Evolutionary conservation across 2,888 invertebrate genomes (phyloP).

Genomic region (Andrena minutula): DNA sequence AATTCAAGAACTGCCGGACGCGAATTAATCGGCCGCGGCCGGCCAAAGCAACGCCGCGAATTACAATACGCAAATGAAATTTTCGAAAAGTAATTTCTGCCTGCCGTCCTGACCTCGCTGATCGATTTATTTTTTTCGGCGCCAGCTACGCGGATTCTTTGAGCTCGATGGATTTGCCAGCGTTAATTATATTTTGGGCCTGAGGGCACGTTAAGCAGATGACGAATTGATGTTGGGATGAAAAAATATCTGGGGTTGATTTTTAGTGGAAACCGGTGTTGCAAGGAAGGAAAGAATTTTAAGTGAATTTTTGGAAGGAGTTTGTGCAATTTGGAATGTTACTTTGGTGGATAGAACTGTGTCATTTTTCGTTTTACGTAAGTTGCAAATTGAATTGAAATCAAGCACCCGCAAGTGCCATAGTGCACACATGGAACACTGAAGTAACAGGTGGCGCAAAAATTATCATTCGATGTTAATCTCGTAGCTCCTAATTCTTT

Average conservation of each 20-base stretch:
- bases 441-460: too few relatives aligned
- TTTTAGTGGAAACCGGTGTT: background rate
- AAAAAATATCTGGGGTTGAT: background rate
- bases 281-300: background rate
- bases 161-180: background rate
- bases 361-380: too few relatives aligned
- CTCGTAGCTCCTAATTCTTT: too few relatives aligned
- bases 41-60: slow-evolving; percentile 19
- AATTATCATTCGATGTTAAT: too few relatives aligned
- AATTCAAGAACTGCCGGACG: slow-evolving; percentile 39
- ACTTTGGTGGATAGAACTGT: too few relatives aligned
- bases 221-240: background rate
- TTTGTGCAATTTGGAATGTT: too few relatives aligned
- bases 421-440: too few relatives aligned
- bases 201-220: background rate
- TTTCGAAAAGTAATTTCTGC: slow-evolving; percentile 42
- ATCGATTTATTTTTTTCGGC: slow-evolving; percentile 12
- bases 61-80: slow-evolving; percentile 50
- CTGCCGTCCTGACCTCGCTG: background rate
- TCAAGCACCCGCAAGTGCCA: too few relatives aligned
- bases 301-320: too few relatives aligned
- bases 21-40: slow-evolving; percentile 51
- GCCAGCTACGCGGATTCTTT: background rate
- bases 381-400: too few relatives aligned
- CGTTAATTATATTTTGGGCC: background rate